These are phyloP conservation scores for Synanthedon vespiformis DNA, from an alignment of 2,888 invertebrate species.

Conservation along the genomic window DNA sequence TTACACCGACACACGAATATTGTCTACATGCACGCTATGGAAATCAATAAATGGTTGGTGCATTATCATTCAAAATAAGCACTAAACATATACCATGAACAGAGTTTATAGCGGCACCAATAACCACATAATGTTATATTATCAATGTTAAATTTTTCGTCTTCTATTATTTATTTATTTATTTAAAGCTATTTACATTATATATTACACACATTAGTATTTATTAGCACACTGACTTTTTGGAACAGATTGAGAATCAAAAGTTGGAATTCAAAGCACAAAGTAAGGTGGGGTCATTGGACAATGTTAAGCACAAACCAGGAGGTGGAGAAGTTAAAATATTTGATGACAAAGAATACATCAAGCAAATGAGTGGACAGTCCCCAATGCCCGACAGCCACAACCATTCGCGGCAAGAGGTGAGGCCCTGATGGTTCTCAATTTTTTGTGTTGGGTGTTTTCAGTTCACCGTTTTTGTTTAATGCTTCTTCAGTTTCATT, in stretches of 20 bases:
- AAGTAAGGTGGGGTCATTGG: slow-evolving; percentile 92
- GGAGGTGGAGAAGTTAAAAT: slow-evolving; percentile 95
- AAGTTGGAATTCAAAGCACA: slow-evolving; percentile 93
- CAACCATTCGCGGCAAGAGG: slow-evolving; percentile 61
- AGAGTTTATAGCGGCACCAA: not conserved
- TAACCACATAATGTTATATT: not conserved
- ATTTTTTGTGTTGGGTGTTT: slow-evolving; percentile 13
- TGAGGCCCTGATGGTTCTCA: slow-evolving; percentile 37
- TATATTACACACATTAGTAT: slow-evolving; percentile 4
- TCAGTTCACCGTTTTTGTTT: slow-evolving; percentile 5
- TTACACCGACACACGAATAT: slow-evolving; percentile 18
- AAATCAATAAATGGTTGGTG: slow-evolving; percentile 21
- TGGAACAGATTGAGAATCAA: slow-evolving; percentile 85
- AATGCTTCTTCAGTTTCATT: slow-evolving; percentile 11
- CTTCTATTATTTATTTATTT: slow-evolving; percentile 7
- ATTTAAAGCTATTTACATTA: slow-evolving; percentile 4
- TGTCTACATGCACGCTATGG: slow-evolving; percentile 27
- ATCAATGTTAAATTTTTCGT: not conserved
- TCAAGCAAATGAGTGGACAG: slow-evolving; percentile 77
- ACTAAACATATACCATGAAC: not conserved
- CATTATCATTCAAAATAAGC: not conserved
- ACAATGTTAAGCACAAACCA: slow-evolving; percentile 91
- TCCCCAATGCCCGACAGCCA: slow-evolving; percentile 50
- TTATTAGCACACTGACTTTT: slow-evolving; percentile 55
- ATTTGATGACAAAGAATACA: slow-evolving; percentile 91